Evolutionary conservation across 2,797 vertebrate species (phyloP).

Genomic region (Sebastes iracundus): DNA sequence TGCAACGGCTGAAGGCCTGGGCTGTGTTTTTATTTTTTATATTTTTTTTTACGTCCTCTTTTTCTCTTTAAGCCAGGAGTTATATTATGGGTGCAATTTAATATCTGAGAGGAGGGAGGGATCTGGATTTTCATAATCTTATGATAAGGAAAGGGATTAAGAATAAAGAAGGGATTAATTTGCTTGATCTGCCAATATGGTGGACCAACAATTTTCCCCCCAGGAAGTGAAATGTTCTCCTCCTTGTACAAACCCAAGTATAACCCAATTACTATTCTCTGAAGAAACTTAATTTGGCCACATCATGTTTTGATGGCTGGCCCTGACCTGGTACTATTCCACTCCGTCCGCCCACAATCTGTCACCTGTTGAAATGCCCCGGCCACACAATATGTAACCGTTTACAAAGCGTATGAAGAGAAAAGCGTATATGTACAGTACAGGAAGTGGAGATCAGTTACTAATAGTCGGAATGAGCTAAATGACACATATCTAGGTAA

Average conservation of each 20-base stretch:
- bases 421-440: neutral
- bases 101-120: constrained; percentile 84
- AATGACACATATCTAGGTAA: constrained; percentile 1
- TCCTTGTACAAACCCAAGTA: constrained; percentile 57
- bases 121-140: constrained; percentile 87
- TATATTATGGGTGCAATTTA: constrained; percentile 86
- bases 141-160: constrained; percentile 87
- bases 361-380: constrained; percentile 22
- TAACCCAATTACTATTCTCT: constrained; percentile 73
- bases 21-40: constrained; percentile 34
- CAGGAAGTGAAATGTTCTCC: constrained; percentile 80
- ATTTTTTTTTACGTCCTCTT: constrained; percentile 32
- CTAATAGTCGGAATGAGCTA: constrained; percentile 5
- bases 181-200: constrained; percentile 86
- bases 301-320: constrained; percentile 45
- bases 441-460: neutral
- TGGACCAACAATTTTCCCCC: constrained; percentile 82
- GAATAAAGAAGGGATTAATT: constrained; percentile 89
- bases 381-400: neutral
- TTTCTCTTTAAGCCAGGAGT: constrained; percentile 81
- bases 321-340: constrained; percentile 25
- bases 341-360: constrained; percentile 1
- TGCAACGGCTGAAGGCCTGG: constrained; percentile 51
- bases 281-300: constrained; percentile 68
- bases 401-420: neutral